These are phyloP conservation scores for Vireo griseus DNA, from an alignment of 2,797 vertebrate species.

Conservation along the genomic window DNA sequence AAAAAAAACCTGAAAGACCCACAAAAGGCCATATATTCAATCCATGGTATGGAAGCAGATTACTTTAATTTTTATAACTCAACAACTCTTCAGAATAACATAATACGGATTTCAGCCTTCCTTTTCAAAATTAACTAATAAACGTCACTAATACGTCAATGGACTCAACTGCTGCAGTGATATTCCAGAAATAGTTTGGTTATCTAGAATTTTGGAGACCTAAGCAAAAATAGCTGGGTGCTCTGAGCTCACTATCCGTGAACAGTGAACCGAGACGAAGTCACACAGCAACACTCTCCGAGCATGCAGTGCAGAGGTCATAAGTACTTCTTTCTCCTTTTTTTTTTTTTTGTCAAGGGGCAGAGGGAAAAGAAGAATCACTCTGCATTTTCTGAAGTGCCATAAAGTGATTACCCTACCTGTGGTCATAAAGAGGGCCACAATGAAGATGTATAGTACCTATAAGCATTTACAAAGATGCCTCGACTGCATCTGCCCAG, in stretches of 20 bases:
- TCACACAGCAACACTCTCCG: neutral
- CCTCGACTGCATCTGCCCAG: neutral
- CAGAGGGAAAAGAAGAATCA: neutral
- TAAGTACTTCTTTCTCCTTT: neutral
- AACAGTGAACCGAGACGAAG: neutral
- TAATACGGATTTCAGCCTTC: neutral
- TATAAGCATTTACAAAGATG: neutral
- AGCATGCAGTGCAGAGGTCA: neutral
- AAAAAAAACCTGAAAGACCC: fast-evolving
- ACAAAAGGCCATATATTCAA: neutral
- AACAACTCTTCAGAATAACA: neutral
- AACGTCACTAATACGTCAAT: neutral
- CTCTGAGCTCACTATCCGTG: neutral
- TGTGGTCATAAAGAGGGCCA: neutral
- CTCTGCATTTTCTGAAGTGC: neutral
- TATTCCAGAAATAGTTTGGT: neutral
- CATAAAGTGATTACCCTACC: neutral
- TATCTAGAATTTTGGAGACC: neutral
- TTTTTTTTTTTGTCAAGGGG: too few species aligned
- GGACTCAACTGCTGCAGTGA: neutral
- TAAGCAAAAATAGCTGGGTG: neutral
- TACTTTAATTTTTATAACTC: neutral
- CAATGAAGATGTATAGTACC: neutral
- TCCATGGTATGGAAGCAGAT: neutral
- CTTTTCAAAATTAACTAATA: neutral